These are phyloP conservation scores for Petrocephalus zakoni DNA, from an alignment of 2,113 vertebrate species.

Conservation along the genomic window DNA sequence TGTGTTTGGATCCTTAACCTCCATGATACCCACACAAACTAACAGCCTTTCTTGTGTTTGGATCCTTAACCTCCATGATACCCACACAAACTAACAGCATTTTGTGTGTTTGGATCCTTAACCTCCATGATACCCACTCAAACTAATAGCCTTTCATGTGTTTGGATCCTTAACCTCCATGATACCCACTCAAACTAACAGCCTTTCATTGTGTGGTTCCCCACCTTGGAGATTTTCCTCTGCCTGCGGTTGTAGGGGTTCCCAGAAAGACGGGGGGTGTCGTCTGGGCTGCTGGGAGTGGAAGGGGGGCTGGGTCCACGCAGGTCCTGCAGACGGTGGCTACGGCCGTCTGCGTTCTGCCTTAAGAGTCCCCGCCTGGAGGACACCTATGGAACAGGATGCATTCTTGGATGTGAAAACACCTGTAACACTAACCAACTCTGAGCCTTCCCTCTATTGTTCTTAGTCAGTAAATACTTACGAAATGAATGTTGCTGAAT, in stretches of 20 bases:
- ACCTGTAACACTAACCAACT: not conserved
- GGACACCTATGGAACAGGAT: slow-evolving; percentile 30
- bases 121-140: not conserved
- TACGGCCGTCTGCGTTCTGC: slow-evolving; percentile 73
- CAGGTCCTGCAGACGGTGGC: slow-evolving; percentile 76
- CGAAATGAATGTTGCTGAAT: not conserved
- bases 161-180: not conserved
- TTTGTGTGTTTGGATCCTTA: not conserved
- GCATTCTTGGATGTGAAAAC: not conserved
- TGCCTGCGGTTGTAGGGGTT: slow-evolving; percentile 69
- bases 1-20: no score
- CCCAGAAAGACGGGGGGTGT: slow-evolving; percentile 66
- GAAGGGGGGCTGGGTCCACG: slow-evolving; percentile 76
- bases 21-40: not conserved
- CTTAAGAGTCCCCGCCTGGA: slow-evolving; percentile 77
- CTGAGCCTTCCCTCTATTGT: not conserved
- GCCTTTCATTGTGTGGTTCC: not conserved
- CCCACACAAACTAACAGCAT: not conserved
- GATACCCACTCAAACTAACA: not conserved
- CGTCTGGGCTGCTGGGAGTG: slow-evolving; percentile 73
- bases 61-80: not conserved
- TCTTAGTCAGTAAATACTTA: not conserved
- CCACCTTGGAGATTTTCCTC: slow-evolving; percentile 81
- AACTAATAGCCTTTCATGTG: not conserved
- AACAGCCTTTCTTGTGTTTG: not conserved